phyloP scores from a whole-genome alignment of 1,140 invertebrate species.

The Mercenaria mercenaria region DNA sequence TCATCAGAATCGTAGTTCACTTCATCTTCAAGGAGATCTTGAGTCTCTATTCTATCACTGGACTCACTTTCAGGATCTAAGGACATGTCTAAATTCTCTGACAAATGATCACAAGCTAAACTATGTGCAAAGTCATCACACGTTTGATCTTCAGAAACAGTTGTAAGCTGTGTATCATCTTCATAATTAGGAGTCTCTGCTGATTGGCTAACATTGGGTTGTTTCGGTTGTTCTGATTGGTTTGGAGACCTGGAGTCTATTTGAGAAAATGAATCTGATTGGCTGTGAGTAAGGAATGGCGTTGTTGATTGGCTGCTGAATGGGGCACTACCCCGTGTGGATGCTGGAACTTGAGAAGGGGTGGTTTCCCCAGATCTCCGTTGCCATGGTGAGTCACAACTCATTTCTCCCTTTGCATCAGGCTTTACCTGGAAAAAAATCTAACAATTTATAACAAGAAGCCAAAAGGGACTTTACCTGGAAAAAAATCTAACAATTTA shows the following conservation, averaged over 20 bases:
- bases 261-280: slow-evolving; percentile 54
- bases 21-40: slow-evolving; percentile 15
- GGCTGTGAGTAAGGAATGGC: slow-evolving; percentile 36
- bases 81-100: slow-evolving; percentile 43
- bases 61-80: slow-evolving; percentile 17
- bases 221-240: slow-evolving; percentile 57
- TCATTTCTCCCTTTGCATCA: neutral
- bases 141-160: slow-evolving; percentile 60
- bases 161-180: slow-evolving; percentile 56
- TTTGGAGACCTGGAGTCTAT: neutral
- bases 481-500: neutral
- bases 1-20: slow-evolving; percentile 57
- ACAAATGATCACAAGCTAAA: slow-evolving; percentile 51
- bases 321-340: neutral
- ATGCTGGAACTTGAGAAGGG: slow-evolving; percentile 29
- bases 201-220: slow-evolving; percentile 6
- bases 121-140: slow-evolving; percentile 49
- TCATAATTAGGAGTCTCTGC: slow-evolving; percentile 38
- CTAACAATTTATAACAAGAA: neutral
- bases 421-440: slow-evolving; percentile 12
- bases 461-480: neutral
- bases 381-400: slow-evolving; percentile 63
- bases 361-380: slow-evolving; percentile 35
- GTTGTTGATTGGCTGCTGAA: slow-evolving; percentile 44
- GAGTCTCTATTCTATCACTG: neutral